Conservation (phyloP, 2,113 vertebrate species). For the Megaptera novaeangliae region DNA sequence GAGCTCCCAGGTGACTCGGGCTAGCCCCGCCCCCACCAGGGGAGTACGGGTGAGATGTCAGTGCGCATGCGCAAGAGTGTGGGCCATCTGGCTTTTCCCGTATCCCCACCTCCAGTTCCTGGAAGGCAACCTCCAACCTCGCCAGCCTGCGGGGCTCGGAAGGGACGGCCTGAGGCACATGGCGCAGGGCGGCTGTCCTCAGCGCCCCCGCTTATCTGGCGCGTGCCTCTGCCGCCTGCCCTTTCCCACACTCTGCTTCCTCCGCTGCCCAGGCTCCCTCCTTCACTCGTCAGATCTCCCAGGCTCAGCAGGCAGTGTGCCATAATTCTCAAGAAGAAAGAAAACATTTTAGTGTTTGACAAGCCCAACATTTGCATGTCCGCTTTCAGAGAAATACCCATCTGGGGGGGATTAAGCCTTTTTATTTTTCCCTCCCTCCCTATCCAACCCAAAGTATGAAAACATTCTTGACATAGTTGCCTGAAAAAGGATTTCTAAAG, state of each 20-base stretch:
- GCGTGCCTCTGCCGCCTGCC: constrained; percentile 79
- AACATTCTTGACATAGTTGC: constrained; percentile 84
- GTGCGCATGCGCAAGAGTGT: rapidly evolving
- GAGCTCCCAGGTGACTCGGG: rapidly evolving
- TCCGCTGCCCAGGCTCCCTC: constrained; percentile 80
- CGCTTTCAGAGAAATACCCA: constrained; percentile 88
- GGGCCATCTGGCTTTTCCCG: background rate
- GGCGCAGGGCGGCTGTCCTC: constrained; percentile 64
- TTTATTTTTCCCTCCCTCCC: constrained; percentile 12
- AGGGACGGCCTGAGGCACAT: background rate
- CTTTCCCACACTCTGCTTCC: constrained; percentile 90
- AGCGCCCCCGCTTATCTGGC: constrained; percentile 86
- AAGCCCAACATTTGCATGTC: constrained; percentile 80
- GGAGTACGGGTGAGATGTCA: background rate
- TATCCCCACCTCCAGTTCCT: background rate
- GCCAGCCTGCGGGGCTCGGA: too few relatives aligned
- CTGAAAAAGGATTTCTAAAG: constrained; percentile 80
- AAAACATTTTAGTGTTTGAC: constrained; percentile 80
- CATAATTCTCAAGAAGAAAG: constrained; percentile 85
- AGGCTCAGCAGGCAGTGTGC: constrained; percentile 86
- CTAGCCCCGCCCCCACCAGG: background rate
- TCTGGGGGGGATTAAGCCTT: constrained; percentile 82
- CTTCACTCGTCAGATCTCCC: constrained; percentile 83
- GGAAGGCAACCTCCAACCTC: background rate
- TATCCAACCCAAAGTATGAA: constrained; percentile 81